These are phyloP conservation scores for Dusona sp. DNA, from an alignment of 2,888 invertebrate species.

Conservation along the genomic window DNA sequence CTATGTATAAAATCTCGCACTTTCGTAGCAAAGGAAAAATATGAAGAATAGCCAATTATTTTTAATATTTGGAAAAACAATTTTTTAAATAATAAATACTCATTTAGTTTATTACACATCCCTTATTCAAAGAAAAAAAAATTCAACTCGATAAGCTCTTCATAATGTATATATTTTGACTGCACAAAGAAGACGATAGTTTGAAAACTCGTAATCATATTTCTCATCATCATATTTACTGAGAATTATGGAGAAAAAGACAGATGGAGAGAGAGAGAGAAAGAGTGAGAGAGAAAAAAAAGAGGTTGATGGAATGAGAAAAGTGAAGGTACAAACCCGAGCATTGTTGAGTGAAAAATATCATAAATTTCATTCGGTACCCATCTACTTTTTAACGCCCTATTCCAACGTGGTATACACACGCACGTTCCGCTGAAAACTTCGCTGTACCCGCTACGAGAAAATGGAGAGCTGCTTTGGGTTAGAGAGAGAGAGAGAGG, in stretches of 20 bases:
- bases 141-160: neutral
- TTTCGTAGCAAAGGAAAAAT: neutral
- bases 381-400: conserved; percentile 50
- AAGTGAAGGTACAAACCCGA: conserved; percentile 28
- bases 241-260: neutral
- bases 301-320: conserved; percentile 36
- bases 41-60: neutral
- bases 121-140: neutral
- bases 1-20: neutral
- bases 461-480: conserved; percentile 9
- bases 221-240: conserved; percentile 47
- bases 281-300: conserved; percentile 9
- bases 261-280: conserved; percentile 21
- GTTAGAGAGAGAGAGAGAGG: neutral
- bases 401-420: conserved; percentile 20
- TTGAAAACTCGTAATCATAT: conserved; percentile 9
- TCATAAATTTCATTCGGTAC: conserved; percentile 69
- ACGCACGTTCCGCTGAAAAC: conserved; percentile 48
- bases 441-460: conserved; percentile 34
- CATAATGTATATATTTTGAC: neutral
- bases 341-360: conserved; percentile 69
- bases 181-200: neutral
- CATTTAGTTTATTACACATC: neutral
- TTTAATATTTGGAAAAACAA: neutral
- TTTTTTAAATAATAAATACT: neutral